phyloP scores from a whole-genome alignment of 23 tunicate genomes.

The Diplosoma virens region DNA sequence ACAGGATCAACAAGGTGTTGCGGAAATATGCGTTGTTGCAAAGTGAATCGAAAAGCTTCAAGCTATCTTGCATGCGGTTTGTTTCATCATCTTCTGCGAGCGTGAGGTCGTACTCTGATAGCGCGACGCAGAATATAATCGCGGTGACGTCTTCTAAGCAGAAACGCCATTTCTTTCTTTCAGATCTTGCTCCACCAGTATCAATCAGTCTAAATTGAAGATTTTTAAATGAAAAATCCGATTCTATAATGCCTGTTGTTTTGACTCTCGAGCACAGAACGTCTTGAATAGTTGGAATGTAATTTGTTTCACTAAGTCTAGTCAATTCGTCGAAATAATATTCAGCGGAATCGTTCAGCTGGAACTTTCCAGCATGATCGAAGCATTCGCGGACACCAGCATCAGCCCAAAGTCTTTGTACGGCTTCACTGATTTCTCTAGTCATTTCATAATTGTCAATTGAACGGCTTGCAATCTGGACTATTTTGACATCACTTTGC shows the following conservation, averaged over 20 bases:
- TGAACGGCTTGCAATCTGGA: constrained; percentile 43
- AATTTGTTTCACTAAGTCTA: constrained; percentile 57
- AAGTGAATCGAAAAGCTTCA: constrained; percentile 64
- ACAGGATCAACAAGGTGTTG: constrained; percentile 67
- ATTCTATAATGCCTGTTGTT: constrained; percentile 98
- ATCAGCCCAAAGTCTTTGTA: constrained; percentile 72
- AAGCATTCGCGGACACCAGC: constrained; percentile 57
- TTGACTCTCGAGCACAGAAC: constrained; percentile 91
- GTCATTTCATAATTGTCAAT: constrained; percentile 58
- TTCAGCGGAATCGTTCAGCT: constrained; percentile 96
- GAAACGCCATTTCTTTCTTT: constrained; percentile 89
- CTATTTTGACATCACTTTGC: constrained; percentile 38
- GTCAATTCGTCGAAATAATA: constrained; percentile 75
- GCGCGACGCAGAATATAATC: constrained; percentile 88
- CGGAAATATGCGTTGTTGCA: constrained; percentile 83
- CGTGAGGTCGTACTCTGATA: constrained; percentile 83
- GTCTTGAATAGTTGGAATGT: constrained; percentile 93
- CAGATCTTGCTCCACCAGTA: constrained; percentile 89
- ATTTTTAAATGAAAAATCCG: constrained; percentile 75
- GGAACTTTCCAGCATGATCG: constrained; percentile 70
- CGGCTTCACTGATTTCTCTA: constrained; percentile 67
- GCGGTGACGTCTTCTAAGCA: constrained; percentile 93
- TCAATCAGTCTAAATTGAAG: constrained; percentile 75
- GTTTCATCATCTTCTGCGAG: constrained; percentile 88
- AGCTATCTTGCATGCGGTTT: constrained; percentile 90